Conservation (phyloP, 1,140 invertebrate genomes). For the Drosophila tropicalis region DNA sequence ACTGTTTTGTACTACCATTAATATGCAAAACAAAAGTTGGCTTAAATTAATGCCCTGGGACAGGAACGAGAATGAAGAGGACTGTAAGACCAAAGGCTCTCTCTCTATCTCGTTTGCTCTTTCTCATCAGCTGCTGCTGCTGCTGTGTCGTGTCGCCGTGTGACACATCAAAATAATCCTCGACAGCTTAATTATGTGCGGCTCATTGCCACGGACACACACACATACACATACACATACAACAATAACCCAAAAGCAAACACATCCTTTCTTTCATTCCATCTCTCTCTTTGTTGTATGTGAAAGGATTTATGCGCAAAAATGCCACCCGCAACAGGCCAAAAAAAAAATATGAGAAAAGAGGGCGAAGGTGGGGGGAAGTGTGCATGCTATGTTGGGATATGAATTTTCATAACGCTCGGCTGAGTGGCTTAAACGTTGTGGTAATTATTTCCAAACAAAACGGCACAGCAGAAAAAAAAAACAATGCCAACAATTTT, state of each 20-base stretch:
- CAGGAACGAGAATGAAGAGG: not conserved
- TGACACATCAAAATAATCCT: conserved; percentile 82
- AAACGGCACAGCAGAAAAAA: conserved; percentile 24
- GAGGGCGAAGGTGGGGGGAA: conserved; percentile 6
- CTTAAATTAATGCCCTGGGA: conserved; percentile 64
- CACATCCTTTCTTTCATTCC: conserved; percentile 64
- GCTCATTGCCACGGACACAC: conserved; percentile 55
- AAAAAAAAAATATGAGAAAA: conserved; percentile 25
- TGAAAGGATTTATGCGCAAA: conserved; percentile 79
- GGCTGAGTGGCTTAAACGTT: conserved; percentile 76
- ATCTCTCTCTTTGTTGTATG: conserved; percentile 31
- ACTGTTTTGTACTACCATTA: conserved; percentile 14
- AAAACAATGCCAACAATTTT: conserved; percentile 63
- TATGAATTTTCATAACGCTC: conserved; percentile 79
- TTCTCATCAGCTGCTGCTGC: conserved; percentile 67
- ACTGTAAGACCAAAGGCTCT: conserved; percentile 51
- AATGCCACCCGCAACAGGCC: conserved; percentile 66
- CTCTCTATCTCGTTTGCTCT: conserved; percentile 4
- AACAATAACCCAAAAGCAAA: conserved; percentile 71
- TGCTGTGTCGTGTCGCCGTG: conserved; percentile 56
- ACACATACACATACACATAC: conserved; percentile 20
- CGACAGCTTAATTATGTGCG: conserved; percentile 81
- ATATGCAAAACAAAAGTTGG: conserved; percentile 72
- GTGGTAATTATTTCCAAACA: conserved; percentile 76
- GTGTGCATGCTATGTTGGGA: conserved; percentile 48